Evolutionary conservation across 2,797 vertebrate species (phyloP).

Genomic region (Lepilemur ruficaudatus): DNA sequence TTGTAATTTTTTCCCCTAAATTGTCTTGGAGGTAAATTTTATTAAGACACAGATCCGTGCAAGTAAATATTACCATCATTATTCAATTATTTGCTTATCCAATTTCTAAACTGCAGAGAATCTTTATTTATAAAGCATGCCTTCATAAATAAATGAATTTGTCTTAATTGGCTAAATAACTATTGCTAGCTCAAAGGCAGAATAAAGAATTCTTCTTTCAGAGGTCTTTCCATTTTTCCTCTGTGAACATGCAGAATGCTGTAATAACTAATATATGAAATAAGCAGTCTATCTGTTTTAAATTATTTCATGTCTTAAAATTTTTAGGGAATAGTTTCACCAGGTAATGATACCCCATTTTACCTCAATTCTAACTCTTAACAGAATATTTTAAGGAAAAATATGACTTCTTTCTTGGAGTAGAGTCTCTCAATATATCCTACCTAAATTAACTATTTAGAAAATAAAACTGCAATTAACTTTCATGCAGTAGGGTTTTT

Average conservation of each 20-base stretch:
- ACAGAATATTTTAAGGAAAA: conserved; percentile 6
- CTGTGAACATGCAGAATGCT: neutral
- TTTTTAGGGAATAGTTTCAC: conserved; percentile 1
- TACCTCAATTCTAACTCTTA: neutral
- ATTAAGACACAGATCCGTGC: neutral
- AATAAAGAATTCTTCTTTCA: neutral
- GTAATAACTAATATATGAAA: neutral
- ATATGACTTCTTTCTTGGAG: neutral
- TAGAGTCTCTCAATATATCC: neutral
- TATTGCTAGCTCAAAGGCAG: neutral
- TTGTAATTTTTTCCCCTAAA: neutral
- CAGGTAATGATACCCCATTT: conserved; percentile 7
- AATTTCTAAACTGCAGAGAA: conserved; percentile 34
- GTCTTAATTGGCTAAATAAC: neutral
- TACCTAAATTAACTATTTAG: neutral
- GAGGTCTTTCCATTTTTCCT: neutral
- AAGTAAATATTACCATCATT: neutral
- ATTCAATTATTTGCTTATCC: neutral
- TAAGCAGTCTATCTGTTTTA: neutral
- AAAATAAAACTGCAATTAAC: neutral
- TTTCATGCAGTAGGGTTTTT: conserved; percentile 12
- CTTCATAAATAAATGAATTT: neutral
- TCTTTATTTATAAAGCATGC: neutral
- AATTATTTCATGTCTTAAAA: neutral
- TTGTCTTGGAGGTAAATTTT: conserved; percentile 18